These are phyloP conservation scores for Chondrilla cf. caribensis DNA, from an alignment of 37 sponge, comb jelly and placozoan species.

Conservation along the genomic window DNA sequence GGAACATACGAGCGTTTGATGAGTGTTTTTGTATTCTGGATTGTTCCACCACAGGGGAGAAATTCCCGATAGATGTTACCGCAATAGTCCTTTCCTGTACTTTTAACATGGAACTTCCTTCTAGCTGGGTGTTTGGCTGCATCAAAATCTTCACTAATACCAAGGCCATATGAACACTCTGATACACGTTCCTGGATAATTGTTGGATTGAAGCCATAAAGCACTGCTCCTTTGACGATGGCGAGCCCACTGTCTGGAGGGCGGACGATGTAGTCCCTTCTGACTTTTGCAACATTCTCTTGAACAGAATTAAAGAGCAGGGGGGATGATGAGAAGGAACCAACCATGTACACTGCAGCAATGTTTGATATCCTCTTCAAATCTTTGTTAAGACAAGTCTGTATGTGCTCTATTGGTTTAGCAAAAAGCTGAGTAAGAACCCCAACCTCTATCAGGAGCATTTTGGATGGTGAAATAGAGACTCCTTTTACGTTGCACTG, in stretches of 20 bases:
- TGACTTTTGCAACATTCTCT: neutral
- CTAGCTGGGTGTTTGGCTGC: neutral
- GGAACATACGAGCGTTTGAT: neutral
- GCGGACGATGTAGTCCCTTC: neutral
- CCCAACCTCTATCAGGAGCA: neutral
- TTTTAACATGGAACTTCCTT: neutral
- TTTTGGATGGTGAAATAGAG: neutral
- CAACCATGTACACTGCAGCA: slow-evolving; percentile 17
- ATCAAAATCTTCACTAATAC: neutral
- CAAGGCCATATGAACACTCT: neutral
- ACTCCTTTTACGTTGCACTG: neutral
- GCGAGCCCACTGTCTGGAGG: neutral
- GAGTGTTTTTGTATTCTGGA: neutral
- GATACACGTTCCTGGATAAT: slow-evolving; percentile 11
- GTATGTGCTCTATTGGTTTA: neutral
- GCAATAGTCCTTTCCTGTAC: neutral
- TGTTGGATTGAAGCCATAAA: slow-evolving; percentile 15
- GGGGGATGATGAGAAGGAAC: neutral
- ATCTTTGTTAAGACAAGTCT: neutral
- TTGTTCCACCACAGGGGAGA: neutral
- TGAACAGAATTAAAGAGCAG: neutral
- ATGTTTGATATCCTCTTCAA: neutral
- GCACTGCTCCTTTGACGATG: slow-evolving; percentile 5
- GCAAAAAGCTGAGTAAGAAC: neutral
- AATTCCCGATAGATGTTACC: neutral